These are phyloP conservation scores for Toxotes jaculatrix DNA, from an alignment of 2,113 vertebrate genomes.

Conservation along the genomic window DNA sequence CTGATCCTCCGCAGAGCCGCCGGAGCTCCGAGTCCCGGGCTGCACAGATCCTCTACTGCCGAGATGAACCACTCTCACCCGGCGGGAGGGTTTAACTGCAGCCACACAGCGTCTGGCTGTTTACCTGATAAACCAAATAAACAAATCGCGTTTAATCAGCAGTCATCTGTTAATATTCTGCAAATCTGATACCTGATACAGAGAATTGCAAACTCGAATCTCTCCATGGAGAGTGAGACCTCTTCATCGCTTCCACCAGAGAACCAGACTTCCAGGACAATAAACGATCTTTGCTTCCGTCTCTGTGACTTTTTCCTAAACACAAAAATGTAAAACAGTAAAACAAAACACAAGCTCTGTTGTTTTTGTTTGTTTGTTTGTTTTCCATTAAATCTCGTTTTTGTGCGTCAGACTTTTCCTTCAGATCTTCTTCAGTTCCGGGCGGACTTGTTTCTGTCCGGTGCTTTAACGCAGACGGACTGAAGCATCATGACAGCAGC, in stretches of 20 bases:
- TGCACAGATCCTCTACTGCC: slow-evolving; percentile 26
- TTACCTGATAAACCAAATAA: too few species aligned
- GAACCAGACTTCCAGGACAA: not conserved
- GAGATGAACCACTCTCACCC: not conserved
- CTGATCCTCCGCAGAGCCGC: slow-evolving; percentile 57
- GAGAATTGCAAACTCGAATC: too few species aligned
- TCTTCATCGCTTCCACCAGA: not conserved
- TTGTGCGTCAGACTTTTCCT: too few species aligned
- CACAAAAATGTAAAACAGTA: not conserved
- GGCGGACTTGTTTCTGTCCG: slow-evolving; percentile 49
- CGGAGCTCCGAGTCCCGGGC: slow-evolving; percentile 22
- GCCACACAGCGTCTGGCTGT: too few species aligned
- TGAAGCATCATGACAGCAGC: slow-evolving; percentile 60
- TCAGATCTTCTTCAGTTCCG: not conserved
- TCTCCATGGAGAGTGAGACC: not conserved
- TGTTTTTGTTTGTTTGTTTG: not conserved
- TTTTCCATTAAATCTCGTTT: not conserved
- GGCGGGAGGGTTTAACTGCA: too few species aligned
- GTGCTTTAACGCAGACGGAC: slow-evolving; percentile 41
- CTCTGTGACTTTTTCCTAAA: not conserved
- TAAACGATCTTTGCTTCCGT: slow-evolving; percentile 47
- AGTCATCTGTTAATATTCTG: too few species aligned
- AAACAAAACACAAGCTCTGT: not conserved
- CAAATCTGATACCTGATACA: too few species aligned
- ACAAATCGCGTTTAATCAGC: too few species aligned